These are phyloP conservation scores for Ictidomys tridecemlineatus DNA, from an alignment of 2,113 vertebrate species.

Conservation along the genomic window DNA sequence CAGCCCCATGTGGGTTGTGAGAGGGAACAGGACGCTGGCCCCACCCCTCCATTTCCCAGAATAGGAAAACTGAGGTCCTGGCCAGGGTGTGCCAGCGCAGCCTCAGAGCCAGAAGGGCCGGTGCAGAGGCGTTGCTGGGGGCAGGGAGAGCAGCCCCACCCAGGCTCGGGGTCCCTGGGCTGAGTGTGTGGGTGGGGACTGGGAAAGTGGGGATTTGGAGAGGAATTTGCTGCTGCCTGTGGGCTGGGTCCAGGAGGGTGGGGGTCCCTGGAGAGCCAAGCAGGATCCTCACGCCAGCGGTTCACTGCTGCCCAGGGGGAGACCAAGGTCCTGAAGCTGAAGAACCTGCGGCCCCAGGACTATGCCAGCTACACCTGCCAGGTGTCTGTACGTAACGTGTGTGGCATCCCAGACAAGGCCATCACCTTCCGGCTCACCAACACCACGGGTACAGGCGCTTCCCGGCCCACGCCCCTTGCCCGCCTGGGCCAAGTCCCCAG, in stretches of 20 bases:
- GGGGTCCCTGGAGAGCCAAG: conserved; percentile 3
- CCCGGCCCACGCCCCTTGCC: not conserved
- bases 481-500: not conserved
- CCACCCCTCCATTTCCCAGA: not conserved
- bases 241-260: not conserved
- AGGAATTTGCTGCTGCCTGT: conserved; percentile 1
- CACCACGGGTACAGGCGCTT: conserved; percentile 90
- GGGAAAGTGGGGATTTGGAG: not conserved
- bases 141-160: not conserved
- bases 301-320: conserved; percentile 91
- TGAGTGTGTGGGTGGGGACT: not conserved
- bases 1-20: not conserved
- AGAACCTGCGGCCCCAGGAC: conserved; percentile 96
- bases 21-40: not conserved
- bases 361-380: conserved; percentile 98
- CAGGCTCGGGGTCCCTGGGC: not conserved
- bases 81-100: not conserved
- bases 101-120: not conserved
- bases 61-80: not conserved
- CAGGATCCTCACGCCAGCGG: conserved; percentile 19
- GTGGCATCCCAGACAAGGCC: conserved; percentile 95
- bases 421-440: conserved; percentile 97
- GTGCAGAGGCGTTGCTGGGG: not conserved
- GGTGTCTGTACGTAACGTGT: conserved; percentile 98
- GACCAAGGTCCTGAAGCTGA: conserved; percentile 98